Conservation (phyloP, 2,888 invertebrate genomes). For the Calephelis perditalis region DNA sequence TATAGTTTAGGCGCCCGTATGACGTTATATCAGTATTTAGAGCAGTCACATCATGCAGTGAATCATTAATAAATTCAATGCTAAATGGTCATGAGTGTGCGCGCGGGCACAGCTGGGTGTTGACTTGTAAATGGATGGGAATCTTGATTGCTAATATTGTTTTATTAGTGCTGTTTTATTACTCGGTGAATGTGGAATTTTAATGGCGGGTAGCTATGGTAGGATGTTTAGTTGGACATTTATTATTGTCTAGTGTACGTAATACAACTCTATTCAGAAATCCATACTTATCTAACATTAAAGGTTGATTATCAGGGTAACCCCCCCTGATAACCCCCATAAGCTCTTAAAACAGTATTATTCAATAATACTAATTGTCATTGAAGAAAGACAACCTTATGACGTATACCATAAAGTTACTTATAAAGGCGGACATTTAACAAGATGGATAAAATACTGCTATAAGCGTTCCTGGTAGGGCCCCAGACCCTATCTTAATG, state of each 20-base stretch:
- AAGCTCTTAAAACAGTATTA: no score
- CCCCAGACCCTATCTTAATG: no score
- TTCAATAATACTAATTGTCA: no score
- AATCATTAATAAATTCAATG: conserved; percentile 43
- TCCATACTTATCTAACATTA: no score
- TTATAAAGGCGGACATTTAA: no score
- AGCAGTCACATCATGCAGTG: conserved; percentile 37
- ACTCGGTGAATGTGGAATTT: conserved; percentile 6
- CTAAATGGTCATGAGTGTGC: conserved; percentile 36
- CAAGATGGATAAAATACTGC: no score
- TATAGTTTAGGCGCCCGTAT: conserved; percentile 25
- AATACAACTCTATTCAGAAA: no score
- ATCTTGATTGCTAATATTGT: conserved; percentile 12
- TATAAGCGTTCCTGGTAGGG: no score
- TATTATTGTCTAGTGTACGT: neutral
- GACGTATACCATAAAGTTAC: no score
- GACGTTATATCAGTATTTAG: conserved; percentile 39
- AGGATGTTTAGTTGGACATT: neutral
- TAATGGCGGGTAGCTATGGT: conserved; percentile 1
- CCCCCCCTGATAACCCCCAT: no score
- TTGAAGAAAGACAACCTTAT: no score
- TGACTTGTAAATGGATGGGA: conserved; percentile 8
- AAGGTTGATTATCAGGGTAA: no score
- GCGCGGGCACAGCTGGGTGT: conserved; percentile 8
- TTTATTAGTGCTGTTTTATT: conserved; percentile 8